These are phyloP conservation scores for Anguilla pacifica DNA, from an alignment of 2,797 vertebrate genomes.

Conservation along the genomic window DNA sequence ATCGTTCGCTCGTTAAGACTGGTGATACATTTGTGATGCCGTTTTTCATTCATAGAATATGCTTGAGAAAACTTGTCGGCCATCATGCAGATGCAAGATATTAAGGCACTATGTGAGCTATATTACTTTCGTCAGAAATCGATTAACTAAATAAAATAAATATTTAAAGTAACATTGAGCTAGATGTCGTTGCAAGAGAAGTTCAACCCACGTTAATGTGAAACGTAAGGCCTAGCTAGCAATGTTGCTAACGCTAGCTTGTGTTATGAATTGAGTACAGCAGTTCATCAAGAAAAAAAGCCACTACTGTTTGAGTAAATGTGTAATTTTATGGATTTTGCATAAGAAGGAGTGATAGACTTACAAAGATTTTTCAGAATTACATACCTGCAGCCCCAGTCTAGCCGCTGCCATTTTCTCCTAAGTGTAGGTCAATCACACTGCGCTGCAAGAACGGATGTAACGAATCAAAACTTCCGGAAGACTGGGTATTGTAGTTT, in stretches of 20 bases:
- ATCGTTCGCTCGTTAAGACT: neutral
- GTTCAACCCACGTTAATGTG: neutral
- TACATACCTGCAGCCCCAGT: slow-evolving; percentile 80
- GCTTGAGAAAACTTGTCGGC: neutral
- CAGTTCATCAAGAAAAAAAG: neutral
- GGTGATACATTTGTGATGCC: neutral
- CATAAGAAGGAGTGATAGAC: slow-evolving; percentile 6
- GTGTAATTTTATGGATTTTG: neutral
- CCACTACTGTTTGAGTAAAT: slow-evolving; percentile 14
- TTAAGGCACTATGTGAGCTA: neutral
- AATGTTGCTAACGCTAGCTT: neutral
- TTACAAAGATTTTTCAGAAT: slow-evolving; percentile 45
- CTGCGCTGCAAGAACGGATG: slow-evolving; percentile 62
- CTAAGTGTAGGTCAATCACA: slow-evolving; percentile 77
- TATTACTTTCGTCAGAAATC: neutral
- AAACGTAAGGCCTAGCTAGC: neutral
- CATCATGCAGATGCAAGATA: neutral
- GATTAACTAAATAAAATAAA: neutral
- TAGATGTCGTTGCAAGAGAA: neutral
- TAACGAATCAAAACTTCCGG: neutral
- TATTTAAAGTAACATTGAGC: neutral
- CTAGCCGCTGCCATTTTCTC: slow-evolving; percentile 85
- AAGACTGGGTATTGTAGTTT: slow-evolving; percentile 67
- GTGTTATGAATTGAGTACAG: neutral
- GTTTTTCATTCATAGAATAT: neutral